Percentiles rank a stretch among this genome's conserved stretches.
phyloP scores from a whole-genome alignment of 2,797 vertebrate species.

The Oryzias dopingdopingensis region DNA sequence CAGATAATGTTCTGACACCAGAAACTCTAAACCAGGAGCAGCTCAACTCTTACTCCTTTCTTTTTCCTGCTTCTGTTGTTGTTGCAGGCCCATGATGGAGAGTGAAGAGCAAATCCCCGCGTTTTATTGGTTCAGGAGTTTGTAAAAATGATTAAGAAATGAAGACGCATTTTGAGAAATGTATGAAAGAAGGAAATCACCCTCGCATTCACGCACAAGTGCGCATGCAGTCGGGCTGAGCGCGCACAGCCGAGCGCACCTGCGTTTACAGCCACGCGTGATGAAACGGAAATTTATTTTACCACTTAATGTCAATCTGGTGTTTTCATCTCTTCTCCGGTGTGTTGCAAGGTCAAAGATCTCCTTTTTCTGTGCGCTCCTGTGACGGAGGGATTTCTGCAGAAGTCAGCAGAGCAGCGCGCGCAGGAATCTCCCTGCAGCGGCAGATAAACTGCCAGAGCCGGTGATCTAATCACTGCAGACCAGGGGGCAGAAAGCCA shows the following conservation, averaged over 20 bases:
- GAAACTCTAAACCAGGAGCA: conserved; percentile 80
- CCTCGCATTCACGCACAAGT: too few relatives aligned
- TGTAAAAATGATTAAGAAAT: too few relatives aligned
- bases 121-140: too few relatives aligned
- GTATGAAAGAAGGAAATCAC: too few relatives aligned
- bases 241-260: conserved; percentile 5
- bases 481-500: conserved; percentile 41
- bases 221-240: conserved; percentile 21
- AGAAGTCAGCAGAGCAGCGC: conserved; percentile 67
- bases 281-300: conserved; percentile 18
- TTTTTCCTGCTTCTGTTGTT: conserved; percentile 43
- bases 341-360: conserved; percentile 80
- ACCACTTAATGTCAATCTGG: conserved; percentile 48
- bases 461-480: conserved; percentile 52
- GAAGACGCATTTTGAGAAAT: too few relatives aligned
- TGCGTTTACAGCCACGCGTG: conserved; percentile 36
- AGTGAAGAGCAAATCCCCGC: conserved; percentile 10
- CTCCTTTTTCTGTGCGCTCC: conserved; percentile 73
- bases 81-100: conserved; percentile 34
- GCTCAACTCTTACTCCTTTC: conserved; percentile 72
- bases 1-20: conserved; percentile 86
- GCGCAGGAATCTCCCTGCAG: conserved; percentile 62
- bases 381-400: conserved; percentile 70
- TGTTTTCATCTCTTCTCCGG: conserved; percentile 47
- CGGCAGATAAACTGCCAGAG: conserved; percentile 43